phyloP scores from a whole-genome alignment of 2,113 vertebrate species.

The Cyanoderma ruficeps region DNA sequence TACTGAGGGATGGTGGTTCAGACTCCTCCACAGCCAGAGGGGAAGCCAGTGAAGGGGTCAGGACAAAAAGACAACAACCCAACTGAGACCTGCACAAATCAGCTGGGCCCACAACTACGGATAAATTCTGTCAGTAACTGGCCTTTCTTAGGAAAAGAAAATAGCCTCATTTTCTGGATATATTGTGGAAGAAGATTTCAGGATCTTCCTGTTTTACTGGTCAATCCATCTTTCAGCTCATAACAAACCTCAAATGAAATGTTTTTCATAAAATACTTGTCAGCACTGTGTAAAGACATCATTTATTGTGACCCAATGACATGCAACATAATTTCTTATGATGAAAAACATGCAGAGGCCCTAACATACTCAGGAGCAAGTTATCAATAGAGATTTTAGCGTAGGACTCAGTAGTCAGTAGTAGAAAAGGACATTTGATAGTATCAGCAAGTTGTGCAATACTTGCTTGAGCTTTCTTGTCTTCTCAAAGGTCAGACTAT shows the following conservation, averaged over 20 bases:
- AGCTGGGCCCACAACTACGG: neutral
- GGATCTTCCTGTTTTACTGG: neutral
- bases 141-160: neutral
- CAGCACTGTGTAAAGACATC: neutral
- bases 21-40: neutral
- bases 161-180: neutral
- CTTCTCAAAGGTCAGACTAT: neutral
- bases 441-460: neutral
- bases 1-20: no score
- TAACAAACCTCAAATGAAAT: neutral
- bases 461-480: neutral
- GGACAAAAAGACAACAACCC: neutral
- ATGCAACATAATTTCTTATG: neutral
- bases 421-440: neutral
- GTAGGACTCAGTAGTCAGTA: neutral
- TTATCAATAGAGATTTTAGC: neutral
- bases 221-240: neutral
- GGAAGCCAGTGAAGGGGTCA: neutral
- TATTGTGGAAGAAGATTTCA: neutral
- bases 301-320: neutral
- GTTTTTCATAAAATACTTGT: neutral
- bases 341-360: neutral
- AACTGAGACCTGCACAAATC: neutral
- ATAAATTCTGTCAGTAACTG: neutral
- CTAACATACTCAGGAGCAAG: rapidly evolving